Base-by-base conservation (phyloP, 2,797 vertebrate genomes). In the Huso huso region DNA sequence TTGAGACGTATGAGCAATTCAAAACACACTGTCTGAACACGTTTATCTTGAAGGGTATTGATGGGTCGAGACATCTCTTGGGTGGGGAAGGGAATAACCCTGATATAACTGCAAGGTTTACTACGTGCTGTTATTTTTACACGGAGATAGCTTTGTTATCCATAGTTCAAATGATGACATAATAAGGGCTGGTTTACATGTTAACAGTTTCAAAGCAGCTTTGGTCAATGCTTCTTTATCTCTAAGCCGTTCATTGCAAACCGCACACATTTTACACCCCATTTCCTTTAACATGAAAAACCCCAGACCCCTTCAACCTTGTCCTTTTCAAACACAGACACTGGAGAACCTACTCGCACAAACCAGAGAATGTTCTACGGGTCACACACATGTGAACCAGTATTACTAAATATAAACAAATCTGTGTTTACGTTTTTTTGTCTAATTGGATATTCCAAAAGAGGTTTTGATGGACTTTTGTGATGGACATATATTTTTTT, bases 91-190 rank as follows among this genome's bases (percentile, higher is more conserved):
- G 77, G 75, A 78, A 77, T 15, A 55, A 73, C 71, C 69, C 64
- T 73, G 73, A 68, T 10, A 70, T 74, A 73, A 72, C 75, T 71
- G 59, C 75, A 75, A 78, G 37, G 74, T 70, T 71, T 15, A 59
- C 69, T 7, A 65, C 76, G 66, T 70, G 15, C 68, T n/a, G 68
- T 64, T 62, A 75, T 83, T 81, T 82, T 81, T 74, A 74, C 74
- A 75, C 55, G 55, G 69, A 83, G 85, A 88, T 89, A 87, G 78
- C 81, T 85, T 84, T 87, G 80, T 87, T 85, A 77, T 83, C 8
- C 12, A 70, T 74, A 69, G 73, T 74, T 72, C 69, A 67, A 75
- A 77, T 81, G 76, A 81, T 86, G 85, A 89, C 85, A 83, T 88
- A 85, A 87, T 86, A 81, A 83, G 72, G 76, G 78, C 82, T 81